Evolutionary conservation across 2,797 vertebrate genomes (phyloP).

Genomic region (Cyclopterus lumpus): DNA sequence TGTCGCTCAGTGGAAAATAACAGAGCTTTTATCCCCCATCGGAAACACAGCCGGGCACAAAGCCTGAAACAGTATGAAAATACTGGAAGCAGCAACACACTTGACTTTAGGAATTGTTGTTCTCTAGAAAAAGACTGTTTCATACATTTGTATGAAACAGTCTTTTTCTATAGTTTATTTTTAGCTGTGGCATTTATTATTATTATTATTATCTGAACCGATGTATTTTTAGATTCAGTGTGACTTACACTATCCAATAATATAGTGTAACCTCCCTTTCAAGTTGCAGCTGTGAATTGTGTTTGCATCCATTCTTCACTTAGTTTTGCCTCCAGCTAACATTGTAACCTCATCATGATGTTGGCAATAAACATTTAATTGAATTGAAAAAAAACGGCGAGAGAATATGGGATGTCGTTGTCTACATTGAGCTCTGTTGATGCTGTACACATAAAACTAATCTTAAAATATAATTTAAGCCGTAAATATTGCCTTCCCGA

Average conservation of each 20-base stretch:
- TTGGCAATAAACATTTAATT: not conserved
- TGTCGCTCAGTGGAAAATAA: constrained; percentile 16
- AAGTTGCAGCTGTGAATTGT: not conserved
- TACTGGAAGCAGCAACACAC: constrained; percentile 15
- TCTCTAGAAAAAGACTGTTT: not conserved
- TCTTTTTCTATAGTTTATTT: not conserved
- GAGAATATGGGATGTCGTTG: not conserved
- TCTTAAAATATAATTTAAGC: not conserved
- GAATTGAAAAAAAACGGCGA: not conserved
- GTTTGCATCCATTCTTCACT: not conserved
- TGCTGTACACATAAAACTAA: not conserved
- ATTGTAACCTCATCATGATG: not conserved
- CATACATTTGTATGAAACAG: not conserved
- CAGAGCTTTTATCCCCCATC: constrained; percentile 18
- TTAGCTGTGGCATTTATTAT: not conserved
- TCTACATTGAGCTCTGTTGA: not conserved
- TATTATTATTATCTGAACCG: not conserved
- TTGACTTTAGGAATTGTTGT: constrained; percentile 12
- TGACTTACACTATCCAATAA: not conserved
- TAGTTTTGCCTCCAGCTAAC: not conserved
- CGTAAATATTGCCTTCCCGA: not conserved
- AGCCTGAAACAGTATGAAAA: constrained; percentile 20
- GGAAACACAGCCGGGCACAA: constrained; percentile 30
- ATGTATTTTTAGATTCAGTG: not conserved
- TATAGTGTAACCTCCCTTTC: not conserved